A percentile compares a stretch with the other conserved stretches of the same genome.
Conservation (phyloP, 2,113 vertebrate genomes). For the Blennius ocellaris region DNA sequence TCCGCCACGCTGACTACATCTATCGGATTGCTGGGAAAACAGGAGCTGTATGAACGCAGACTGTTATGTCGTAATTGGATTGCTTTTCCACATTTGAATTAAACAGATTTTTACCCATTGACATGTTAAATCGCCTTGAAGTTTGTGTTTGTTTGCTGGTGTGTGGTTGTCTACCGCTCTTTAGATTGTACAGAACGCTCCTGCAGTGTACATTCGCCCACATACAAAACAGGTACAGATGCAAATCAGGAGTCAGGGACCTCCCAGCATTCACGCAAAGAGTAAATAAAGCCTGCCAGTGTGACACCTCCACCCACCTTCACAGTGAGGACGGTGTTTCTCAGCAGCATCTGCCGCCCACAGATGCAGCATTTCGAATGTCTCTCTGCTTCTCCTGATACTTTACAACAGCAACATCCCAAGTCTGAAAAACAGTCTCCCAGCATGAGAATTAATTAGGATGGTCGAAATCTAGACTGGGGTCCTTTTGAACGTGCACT, state of each 20-base stretch:
- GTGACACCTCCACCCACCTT: neutral
- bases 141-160: too few species aligned
- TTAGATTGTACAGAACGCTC: neutral
- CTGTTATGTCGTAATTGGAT: too few species aligned
- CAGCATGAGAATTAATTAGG: slow-evolving; percentile 47
- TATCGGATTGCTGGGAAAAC: too few species aligned
- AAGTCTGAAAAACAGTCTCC: slow-evolving; percentile 26
- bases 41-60: too few species aligned
- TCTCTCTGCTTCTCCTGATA: neutral
- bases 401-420: slow-evolving; percentile 1
- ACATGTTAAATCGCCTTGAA: too few species aligned
- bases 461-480: neutral
- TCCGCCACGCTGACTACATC: too few species aligned
- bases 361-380: slow-evolving; percentile 29
- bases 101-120: too few species aligned
- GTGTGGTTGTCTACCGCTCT: too few species aligned
- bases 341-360: slow-evolving; percentile 6
- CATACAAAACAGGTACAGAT: neutral
- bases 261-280: neutral
- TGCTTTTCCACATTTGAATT: too few species aligned
- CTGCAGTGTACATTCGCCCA: neutral
- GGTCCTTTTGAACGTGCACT: too few species aligned
- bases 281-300: neutral
- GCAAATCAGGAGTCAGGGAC: neutral
- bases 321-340: neutral